Conservation (phyloP, 2,888 invertebrate genomes). For the Priocnemis perturbator region DNA sequence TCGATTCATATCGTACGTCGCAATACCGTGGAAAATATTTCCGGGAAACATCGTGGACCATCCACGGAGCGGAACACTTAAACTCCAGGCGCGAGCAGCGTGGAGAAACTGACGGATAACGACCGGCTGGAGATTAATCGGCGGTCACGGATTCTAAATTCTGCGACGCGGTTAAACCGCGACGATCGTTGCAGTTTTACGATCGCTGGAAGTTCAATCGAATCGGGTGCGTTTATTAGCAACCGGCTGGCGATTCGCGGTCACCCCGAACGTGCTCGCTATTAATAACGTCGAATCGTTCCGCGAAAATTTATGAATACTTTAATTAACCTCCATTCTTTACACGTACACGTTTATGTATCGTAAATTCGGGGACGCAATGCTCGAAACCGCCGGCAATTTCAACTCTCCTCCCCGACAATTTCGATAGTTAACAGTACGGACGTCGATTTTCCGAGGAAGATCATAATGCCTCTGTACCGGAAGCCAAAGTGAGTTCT, state of each 20-base stretch:
- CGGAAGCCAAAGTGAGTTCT: too few species aligned
- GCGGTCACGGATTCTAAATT: conserved; percentile 67
- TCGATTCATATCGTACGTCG: conserved; percentile 45
- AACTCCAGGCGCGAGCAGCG: conserved; percentile 58
- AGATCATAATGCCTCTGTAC: too few species aligned
- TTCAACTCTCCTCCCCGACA: neutral
- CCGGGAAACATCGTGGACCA: conserved; percentile 53
- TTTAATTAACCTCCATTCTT: neutral
- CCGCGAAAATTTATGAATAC: neutral
- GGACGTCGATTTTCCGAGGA: too few species aligned
- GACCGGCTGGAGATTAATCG: conserved; percentile 64
- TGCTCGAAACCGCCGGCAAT: neutral
- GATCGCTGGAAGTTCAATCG: conserved; percentile 38
- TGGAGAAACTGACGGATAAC: conserved; percentile 65
- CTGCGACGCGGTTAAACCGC: conserved; percentile 56
- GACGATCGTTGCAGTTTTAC: conserved; percentile 44
- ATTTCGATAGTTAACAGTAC: too few species aligned
- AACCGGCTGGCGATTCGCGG: conserved; percentile 1
- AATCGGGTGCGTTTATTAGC: neutral
- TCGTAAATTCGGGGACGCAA: neutral
- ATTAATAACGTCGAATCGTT: conserved; percentile 16
- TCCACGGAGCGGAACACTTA: conserved; percentile 56
- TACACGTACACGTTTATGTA: neutral
- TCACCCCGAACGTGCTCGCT: conserved; percentile 21
- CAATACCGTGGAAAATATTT: conserved; percentile 55